Percentiles rank a stretch among this genome's conserved stretches.
phyloP scores from a whole-genome alignment of 1,140 invertebrate genomes.

The Limonius californicus region DNA sequence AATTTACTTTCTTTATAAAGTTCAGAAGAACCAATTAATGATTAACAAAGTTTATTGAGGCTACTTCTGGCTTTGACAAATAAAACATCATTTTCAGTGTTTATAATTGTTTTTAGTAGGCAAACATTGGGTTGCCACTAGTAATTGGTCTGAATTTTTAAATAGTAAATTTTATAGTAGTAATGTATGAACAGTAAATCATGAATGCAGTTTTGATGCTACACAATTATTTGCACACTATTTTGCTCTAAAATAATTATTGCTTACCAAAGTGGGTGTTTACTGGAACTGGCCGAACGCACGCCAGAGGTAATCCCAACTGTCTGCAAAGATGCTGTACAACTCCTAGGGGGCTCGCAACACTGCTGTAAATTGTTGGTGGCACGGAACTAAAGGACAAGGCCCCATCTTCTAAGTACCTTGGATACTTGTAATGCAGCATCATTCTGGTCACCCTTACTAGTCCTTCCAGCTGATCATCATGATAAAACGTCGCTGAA shows the following conservation, averaged over 20 bases:
- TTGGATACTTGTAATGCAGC: constrained; percentile 75
- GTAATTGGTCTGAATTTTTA: no score
- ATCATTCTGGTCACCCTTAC: constrained; percentile 73
- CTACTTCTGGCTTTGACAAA: no score
- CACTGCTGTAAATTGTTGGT: constrained; percentile 79
- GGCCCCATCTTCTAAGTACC: constrained; percentile 74
- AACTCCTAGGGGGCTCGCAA: constrained; percentile 67
- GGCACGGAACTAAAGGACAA: constrained; percentile 68
- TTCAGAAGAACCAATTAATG: no score
- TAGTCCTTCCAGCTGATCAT: constrained; percentile 72
- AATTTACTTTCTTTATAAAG: no score
- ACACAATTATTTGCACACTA: no score
- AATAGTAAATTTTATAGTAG: no score
- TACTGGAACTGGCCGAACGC: constrained; percentile 79
- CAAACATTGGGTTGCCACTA: no score
- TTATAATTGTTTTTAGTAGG: no score
- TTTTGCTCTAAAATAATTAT: background rate
- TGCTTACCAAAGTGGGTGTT: constrained; percentile 61
- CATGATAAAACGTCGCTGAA: constrained; percentile 71
- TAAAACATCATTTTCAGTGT: no score
- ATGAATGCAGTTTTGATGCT: no score
- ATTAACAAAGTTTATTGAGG: no score
- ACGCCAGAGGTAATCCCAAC: constrained; percentile 70
- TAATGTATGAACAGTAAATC: no score
- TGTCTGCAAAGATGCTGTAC: constrained; percentile 76